Percentiles rank a stretch among this genome's conserved stretches.
Evolutionary conservation across 1,140 invertebrate genomes (phyloP).

Genomic region (Heliconius nattereri): DNA sequence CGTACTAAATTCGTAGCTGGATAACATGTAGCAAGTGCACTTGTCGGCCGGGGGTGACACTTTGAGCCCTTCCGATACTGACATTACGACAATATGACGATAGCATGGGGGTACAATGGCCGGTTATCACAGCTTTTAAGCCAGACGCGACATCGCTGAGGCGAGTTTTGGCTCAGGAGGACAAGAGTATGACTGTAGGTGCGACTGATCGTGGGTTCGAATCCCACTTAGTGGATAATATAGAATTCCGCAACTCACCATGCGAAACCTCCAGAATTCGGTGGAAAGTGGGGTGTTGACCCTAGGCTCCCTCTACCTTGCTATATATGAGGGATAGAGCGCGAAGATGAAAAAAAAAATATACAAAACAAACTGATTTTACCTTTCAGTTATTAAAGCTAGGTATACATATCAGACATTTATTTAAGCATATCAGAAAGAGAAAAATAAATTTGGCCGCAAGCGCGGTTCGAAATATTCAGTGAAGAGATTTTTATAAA

Average conservation of each 20-base stretch:
- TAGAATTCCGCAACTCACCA: too few relatives aligned
- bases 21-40: conserved; percentile 76
- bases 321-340: too few relatives aligned
- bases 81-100: conserved; percentile 72
- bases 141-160: too few relatives aligned
- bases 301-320: too few relatives aligned
- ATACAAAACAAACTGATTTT: not conserved
- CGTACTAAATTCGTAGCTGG: conserved; percentile 70
- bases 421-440: conserved; percentile 59
- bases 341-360: too few relatives aligned
- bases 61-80: conserved; percentile 75
- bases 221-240: too few relatives aligned
- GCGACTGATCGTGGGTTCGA: too few relatives aligned
- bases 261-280: too few relatives aligned
- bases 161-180: too few relatives aligned
- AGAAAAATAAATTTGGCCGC: conserved; percentile 69
- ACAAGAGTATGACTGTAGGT: too few relatives aligned
- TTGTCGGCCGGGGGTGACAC: conserved; percentile 72
- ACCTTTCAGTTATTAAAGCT: conserved; percentile 32
- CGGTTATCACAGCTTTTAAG: conserved; percentile 62
- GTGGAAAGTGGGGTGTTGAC: too few relatives aligned
- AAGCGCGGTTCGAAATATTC: conserved; percentile 74
- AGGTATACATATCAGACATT: conserved; percentile 46
- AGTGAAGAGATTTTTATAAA: conserved; percentile 75
- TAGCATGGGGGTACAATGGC: conserved; percentile 66